phyloP scores from a whole-genome alignment of 1,140 invertebrate species.

The Orius insidiosus region DNA sequence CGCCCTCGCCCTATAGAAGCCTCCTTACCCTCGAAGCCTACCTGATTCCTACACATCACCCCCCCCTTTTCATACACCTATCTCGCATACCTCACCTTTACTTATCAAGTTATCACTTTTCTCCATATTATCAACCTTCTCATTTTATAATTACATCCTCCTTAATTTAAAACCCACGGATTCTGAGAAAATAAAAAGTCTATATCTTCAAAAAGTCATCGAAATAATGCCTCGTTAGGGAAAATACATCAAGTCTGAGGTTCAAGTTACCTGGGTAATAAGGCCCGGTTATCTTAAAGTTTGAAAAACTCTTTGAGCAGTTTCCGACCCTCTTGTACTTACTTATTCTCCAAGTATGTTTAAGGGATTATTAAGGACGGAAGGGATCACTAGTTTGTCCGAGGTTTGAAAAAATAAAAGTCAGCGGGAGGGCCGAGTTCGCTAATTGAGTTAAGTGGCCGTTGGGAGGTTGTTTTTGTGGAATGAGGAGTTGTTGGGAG shows the following conservation, averaged over 20 bases:
- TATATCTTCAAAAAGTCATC: too few species aligned
- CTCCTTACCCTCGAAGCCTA: background rate
- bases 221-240: too few species aligned
- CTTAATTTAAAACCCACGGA: too few species aligned
- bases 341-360: background rate
- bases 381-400: background rate
- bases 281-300: too few species aligned
- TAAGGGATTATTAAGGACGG: background rate
- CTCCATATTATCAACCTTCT: background rate
- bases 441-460: too few species aligned
- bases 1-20: background rate
- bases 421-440: background rate
- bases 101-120: constrained; percentile 2
- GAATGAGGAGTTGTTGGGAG: background rate
- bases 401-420: constrained; percentile 3
- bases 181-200: too few species aligned
- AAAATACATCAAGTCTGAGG: too few species aligned
- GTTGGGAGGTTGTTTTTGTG: background rate
- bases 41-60: background rate
- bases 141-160: too few species aligned
- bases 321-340: too few species aligned
- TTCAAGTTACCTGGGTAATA: too few species aligned
- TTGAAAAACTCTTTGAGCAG: too few species aligned
- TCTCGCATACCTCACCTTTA: background rate
- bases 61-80: background rate